phyloP scores from a whole-genome alignment of 2,797 vertebrate genomes.

The Sebastes itinus region DNA sequence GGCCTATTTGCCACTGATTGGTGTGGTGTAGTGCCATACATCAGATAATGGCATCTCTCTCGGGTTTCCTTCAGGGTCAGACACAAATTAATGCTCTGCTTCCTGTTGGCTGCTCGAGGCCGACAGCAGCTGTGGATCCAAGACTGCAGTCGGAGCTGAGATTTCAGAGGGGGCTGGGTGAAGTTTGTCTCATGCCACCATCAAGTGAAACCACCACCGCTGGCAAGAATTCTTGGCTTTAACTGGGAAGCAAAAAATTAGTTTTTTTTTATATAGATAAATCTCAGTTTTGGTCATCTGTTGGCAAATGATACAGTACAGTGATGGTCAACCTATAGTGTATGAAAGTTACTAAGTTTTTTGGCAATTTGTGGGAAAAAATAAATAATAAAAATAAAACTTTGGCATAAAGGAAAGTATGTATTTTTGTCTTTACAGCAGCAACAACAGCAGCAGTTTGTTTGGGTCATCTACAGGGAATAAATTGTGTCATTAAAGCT shows the following conservation, averaged over 20 bases:
- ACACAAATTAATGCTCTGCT: constrained; percentile 76
- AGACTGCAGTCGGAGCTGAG: constrained; percentile 21
- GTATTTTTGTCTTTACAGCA: neutral
- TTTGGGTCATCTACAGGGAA: neutral
- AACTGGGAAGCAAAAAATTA: neutral
- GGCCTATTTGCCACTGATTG: constrained; percentile 73
- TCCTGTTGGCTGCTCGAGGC: constrained; percentile 74
- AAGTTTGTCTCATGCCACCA: constrained; percentile 6
- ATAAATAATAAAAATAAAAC: no score
- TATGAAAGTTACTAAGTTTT: neutral
- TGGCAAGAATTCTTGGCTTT: constrained; percentile 10
- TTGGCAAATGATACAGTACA: neutral
- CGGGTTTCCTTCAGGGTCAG: constrained; percentile 81
- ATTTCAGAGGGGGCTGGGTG: constrained; percentile 5
- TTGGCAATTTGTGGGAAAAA: neutral
- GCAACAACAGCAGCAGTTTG: neutral
- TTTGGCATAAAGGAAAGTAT: neutral
- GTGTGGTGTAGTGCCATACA: constrained; percentile 64
- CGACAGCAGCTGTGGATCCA: constrained; percentile 61
- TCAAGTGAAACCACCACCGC: constrained; percentile 9
- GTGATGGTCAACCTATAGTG: neutral
- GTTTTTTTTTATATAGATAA: neutral
- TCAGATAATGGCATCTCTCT: constrained; percentile 79
- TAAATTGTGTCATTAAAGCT: neutral
- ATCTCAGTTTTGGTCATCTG: neutral